Base-by-base conservation (phyloP, 2,797 vertebrate species). In the Rhyacichthys aspro region DNA sequence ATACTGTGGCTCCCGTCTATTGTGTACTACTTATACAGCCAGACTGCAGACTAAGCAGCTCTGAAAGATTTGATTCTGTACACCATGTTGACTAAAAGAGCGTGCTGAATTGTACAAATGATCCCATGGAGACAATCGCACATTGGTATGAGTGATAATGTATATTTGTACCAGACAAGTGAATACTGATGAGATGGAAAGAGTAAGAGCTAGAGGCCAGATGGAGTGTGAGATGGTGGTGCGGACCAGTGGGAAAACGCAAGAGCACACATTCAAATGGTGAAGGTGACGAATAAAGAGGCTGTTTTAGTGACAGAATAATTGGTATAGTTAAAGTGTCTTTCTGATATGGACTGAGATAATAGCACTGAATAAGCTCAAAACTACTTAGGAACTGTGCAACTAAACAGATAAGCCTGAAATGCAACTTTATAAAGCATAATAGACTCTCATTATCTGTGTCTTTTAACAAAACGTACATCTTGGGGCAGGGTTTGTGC, bases 161-260 rank as follows among this genome's bases (percentile, higher is more conserved):
- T 73, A 18, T 70, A 14, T 47, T 49, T 45, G n/a, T 65, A 65
- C 68, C 67, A 79, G 80, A 57, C 66, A 73, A 78, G 58, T 82
- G 76, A 79, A 78, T 74, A 69, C 41, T 67, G 44, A 66, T 54
- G 49, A 77, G 55, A 58, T 61, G 42, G 50, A 68, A n/a, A 73
- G 61, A 63, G 70, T 32, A 42, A 38, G 67, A 67, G 59, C 43
- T 59, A 59, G 61, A 81, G 67, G 79, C 73, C 88, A 86, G 82
- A 85, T 86, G 82, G 85, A 78, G 55, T 60, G 85, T 70, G 81
- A 84, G 73, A 67, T 63, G 73, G 81, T 79, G 78, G 60, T 10
- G 55, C 33, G 59, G 58, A 75, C 74, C 36, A 28, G 50, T 73
- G 55, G 16, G 45, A 76, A 59, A 62, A 70, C 49, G 54, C 54